Evolutionary conservation across 2,113 vertebrate species (phyloP).

Genomic region (Etia nguti): DNA sequence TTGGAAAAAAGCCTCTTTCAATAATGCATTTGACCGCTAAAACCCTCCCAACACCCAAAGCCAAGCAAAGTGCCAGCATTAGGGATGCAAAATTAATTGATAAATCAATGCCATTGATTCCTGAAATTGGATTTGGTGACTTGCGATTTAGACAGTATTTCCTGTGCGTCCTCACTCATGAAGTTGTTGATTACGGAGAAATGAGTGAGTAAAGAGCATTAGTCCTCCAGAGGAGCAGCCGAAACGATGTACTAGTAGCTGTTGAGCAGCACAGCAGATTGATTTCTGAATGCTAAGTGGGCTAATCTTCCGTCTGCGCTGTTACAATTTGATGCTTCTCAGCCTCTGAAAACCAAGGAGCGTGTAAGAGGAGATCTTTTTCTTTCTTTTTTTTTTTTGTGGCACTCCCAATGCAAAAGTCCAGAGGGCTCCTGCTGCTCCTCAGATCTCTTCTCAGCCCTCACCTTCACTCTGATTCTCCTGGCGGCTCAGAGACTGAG

Average conservation of each 20-base stretch:
- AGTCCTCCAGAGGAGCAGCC: slow-evolving; percentile 36
- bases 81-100: slow-evolving; percentile 61
- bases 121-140: slow-evolving; percentile 54
- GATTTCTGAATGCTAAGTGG: slow-evolving; percentile 56
- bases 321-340: slow-evolving; percentile 7
- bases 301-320: slow-evolving; percentile 49
- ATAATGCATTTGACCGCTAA: slow-evolving; percentile 64
- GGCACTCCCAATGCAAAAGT: not conserved
- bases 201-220: slow-evolving; percentile 42
- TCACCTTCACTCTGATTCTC: slow-evolving; percentile 7
- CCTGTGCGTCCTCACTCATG: slow-evolving; percentile 38
- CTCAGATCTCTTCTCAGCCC: slow-evolving; percentile 8
- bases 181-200: slow-evolving; percentile 57
- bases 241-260: slow-evolving; percentile 23
- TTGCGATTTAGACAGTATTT: slow-evolving; percentile 45
- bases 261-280: slow-evolving; percentile 49
- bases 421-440: not conserved
- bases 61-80: slow-evolving; percentile 35
- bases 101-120: slow-evolving; percentile 57
- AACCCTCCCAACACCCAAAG: slow-evolving; percentile 50
- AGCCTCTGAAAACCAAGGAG: not conserved
- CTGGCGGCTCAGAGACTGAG: not conserved
- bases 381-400: not conserved
- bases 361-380: not conserved
- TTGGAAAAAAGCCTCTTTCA: slow-evolving; percentile 65